These are phyloP conservation scores for Enhydra lutris DNA, from an alignment of 2,113 vertebrate genomes.

Conservation along the genomic window DNA sequence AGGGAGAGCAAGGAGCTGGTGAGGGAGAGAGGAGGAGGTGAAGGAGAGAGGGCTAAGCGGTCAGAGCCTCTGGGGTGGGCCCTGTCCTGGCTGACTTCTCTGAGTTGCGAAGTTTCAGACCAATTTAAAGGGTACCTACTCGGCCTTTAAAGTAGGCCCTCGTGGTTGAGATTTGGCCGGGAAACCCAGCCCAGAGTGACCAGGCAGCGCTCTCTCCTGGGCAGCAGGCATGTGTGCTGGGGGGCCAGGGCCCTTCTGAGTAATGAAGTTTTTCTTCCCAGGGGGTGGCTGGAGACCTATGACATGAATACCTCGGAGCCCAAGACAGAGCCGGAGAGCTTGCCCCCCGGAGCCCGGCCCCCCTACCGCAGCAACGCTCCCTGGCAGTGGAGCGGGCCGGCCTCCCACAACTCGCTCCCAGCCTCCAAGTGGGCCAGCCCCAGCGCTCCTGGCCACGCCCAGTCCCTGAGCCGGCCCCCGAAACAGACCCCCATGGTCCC, in stretches of 20 bases:
- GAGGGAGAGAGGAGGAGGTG: not conserved
- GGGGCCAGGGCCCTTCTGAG: not conserved
- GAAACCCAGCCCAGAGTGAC: not conserved
- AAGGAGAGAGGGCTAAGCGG: not conserved
- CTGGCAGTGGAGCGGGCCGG: conserved; percentile 92
- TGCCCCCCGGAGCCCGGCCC: conserved; percentile 84
- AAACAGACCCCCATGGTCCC: conserved; percentile 84
- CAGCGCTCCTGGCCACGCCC: conserved; percentile 72
- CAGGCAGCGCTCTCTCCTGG: not conserved
- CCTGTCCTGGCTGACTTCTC: not conserved
- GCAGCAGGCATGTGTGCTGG: not conserved
- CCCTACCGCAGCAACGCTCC: conserved; percentile 83
- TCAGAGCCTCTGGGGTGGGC: not conserved
- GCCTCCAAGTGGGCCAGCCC: conserved; percentile 84
- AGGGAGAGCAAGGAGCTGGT: not conserved
- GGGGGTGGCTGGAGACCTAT: conserved; percentile 93
- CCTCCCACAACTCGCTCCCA: conserved; percentile 82
- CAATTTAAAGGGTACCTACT: not conserved
- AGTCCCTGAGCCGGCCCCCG: conserved; percentile 80
- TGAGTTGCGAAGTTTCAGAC: not conserved
- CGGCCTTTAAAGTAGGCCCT: not conserved
- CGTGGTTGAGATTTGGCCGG: not conserved
- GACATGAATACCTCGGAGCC: conserved; percentile 89
- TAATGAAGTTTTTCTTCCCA: conserved; percentile 62
- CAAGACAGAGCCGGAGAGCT: conserved; percentile 86